phyloP scores from a whole-genome alignment of 2,113 vertebrate genomes.

The Carassius gibelio region DNA sequence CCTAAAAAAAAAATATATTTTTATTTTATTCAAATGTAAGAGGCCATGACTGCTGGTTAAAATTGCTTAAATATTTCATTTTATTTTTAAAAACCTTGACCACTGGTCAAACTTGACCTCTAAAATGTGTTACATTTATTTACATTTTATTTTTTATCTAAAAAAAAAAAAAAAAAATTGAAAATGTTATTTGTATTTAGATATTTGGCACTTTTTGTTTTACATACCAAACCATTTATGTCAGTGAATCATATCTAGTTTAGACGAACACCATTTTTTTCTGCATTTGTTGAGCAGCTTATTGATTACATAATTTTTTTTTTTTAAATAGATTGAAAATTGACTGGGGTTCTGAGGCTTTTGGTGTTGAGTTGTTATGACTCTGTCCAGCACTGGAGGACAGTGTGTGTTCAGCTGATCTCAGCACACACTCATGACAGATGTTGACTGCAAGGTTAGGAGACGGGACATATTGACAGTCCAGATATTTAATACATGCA shows the following conservation, averaged over 20 bases:
- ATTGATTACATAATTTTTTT: neutral
- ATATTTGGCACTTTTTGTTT: neutral
- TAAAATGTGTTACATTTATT: neutral
- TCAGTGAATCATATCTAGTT: neutral
- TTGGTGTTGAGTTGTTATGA: neutral
- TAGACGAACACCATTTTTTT: neutral
- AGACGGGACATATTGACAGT: neutral
- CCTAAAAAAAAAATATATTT: too few species aligned
- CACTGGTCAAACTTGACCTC: neutral
- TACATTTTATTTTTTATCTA: too few species aligned
- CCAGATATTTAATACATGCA: neutral
- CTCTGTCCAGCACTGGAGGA: neutral
- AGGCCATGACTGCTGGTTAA: too few species aligned
- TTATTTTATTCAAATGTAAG: too few species aligned
- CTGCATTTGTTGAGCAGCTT: neutral
- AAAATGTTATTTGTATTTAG: too few species aligned
- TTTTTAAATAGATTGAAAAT: neutral
- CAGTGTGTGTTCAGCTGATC: neutral
- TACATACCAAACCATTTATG: too few species aligned
- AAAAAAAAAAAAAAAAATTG: too few species aligned
- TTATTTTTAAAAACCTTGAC: neutral
- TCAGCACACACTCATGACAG: neutral
- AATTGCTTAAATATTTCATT: too few species aligned
- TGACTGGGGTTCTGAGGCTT: neutral
- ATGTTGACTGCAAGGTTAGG: constrained; percentile 29